Evolutionary conservation across 2,797 vertebrate species (phyloP), one percentile per base, ranked within the genome.

Genomic region (Propithecus deckenii): DNA sequence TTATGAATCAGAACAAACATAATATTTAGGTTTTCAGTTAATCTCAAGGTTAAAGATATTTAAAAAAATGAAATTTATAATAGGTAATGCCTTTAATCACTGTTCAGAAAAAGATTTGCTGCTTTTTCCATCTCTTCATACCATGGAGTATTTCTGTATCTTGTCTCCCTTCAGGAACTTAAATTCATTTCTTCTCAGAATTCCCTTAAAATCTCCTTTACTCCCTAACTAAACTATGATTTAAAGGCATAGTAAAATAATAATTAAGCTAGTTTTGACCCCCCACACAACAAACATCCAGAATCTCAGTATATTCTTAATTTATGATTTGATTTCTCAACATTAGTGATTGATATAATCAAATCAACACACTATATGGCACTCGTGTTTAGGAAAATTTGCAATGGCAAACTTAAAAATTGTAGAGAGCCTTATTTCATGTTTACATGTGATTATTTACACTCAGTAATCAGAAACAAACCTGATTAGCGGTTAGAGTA

Each of bases 11-110:
- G 59, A 96, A 89, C 79, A 95, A 96, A 95, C 25, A 67, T 87
- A 87, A 63, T 92, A 92, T 94, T 94, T 91, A 78, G 63, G 46
- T 79, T 95, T 95, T 57, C 22, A 63, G 67, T 96, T 97, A 94
- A 91, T 97, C 69, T 75, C 38, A 94, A 97, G 75, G 74, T 92
- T 96, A 97, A 76, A 92, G 32, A 83, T 94, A 96, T 89, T 97
- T 92, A 84, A 72, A 50, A 93, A 92, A 86, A 94, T 80, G 72
- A 96, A 91, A 92, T 92, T 89, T 97, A 48, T 75, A 59, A 43
- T 85, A 48, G 30, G 28, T 48, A 46, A 23, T 48, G 9, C 38
- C 85, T 94, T 76, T 95, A 86, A 95, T 94, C 91, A 92, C 30
- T 63, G 35, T 65, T 93, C 61, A 95, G 86, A 93, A 95, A 85